Evolutionary conservation across 1,140 invertebrate species (phyloP), one percentile per base, ranked within the genome.

Genomic region (Stenopsyche tienmushanensis): DNA sequence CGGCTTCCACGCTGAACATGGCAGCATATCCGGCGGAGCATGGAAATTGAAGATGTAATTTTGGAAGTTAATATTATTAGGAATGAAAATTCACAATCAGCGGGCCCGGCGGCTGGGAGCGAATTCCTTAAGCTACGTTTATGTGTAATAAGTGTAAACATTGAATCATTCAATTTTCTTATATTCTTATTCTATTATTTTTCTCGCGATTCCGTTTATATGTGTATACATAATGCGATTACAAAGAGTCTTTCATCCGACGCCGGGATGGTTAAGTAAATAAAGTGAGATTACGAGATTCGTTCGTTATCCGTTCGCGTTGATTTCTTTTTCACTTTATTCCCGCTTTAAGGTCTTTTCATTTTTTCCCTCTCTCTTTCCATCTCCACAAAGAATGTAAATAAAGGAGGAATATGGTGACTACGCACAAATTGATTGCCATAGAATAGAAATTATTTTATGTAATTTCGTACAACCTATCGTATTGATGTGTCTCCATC

Each of bases 321-420:
- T 68, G 66, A 68, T 68, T 68, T 64, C 55, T 68, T 68, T 67
- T 62, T 25, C 49, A 57, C 57, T 68, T 64, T 63, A 68, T 60
- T 53, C 52, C 53, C 52, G 63, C 42, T 57, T 64, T 53, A 53
- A 53, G 29, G 24, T 29, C 49, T 24, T 54, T 54, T 54, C 52
- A 54, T 42, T 57, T 41, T 57, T 44, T 57, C 34, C 54, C 25
- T 67, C 50, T 50, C 63, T 29, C 44, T 60, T 17, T 66, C 47
- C 44, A 65, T 52, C 53, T 58, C 54, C 52, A 44, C 65, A 17
- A 62, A 42, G 52, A 66, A 62, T 42, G 65, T 63, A 62, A 67
- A 67, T 67, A 67, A 60, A 63, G 24, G 57, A 20, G 45, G 45
- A 49, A 10, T n/a, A n/a, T n/a, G n/a, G n/a, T n/a, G n/a, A n/a